Percentiles rank a stretch among this genome's conserved stretches.
Evolutionary conservation across 2,797 vertebrate genomes (phyloP).

Genomic region (Peromyscus eremicus): DNA sequence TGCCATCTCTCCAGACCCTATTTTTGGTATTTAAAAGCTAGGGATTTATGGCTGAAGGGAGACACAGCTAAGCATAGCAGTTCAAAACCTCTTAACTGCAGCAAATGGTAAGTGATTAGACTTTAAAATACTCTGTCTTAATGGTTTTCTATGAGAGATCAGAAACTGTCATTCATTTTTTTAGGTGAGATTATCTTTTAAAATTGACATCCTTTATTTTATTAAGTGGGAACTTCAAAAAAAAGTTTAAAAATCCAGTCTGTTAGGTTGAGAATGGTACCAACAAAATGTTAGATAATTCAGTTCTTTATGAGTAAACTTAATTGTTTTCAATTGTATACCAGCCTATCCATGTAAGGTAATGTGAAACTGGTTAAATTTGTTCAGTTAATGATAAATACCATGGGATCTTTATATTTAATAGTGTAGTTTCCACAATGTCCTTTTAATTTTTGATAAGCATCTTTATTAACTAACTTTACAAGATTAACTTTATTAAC

Average conservation of each 20-base stretch:
- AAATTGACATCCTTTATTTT: not conserved
- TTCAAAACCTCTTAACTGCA: not conserved
- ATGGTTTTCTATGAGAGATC: slow-evolving; percentile 17
- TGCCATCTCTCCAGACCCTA: not conserved
- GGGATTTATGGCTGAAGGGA: not conserved
- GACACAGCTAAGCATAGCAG: not conserved
- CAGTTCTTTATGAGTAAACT: not conserved
- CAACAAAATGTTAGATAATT: slow-evolving; percentile 44
- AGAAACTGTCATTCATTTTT: not conserved
- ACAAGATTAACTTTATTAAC: slow-evolving; percentile 48
- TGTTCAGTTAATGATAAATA: not conserved
- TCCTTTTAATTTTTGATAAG: slow-evolving; percentile 28
- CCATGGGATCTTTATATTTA: not conserved
- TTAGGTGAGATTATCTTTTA: not conserved
- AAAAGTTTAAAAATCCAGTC: not conserved
- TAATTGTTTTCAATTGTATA: slow-evolving; percentile 5
- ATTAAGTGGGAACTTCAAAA: slow-evolving; percentile 13
- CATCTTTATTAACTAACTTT: not conserved
- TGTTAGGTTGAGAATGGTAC: not conserved
- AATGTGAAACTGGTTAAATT: slow-evolving; percentile 18
- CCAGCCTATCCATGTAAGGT: not conserved
- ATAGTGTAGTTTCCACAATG: not conserved
- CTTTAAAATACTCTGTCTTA: slow-evolving; percentile 29
- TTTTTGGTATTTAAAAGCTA: not conserved
- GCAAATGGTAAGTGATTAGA: slow-evolving; percentile 18